Conservation (phyloP, 2,113 vertebrate species). For the Junco hyemalis region DNA sequence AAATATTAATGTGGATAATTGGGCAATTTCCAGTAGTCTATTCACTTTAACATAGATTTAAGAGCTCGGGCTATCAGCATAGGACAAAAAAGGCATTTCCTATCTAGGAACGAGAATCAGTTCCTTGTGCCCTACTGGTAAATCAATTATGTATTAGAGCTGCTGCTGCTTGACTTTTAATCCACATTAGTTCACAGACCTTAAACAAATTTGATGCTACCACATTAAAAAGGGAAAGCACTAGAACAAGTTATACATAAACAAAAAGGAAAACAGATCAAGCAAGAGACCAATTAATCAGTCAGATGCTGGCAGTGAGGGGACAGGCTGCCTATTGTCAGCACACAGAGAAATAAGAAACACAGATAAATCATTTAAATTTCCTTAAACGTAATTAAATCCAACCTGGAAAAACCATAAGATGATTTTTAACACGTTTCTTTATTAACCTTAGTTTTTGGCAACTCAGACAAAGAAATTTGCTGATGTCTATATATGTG, state of each 20-base stretch:
- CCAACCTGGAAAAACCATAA: background rate
- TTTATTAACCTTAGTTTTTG: background rate
- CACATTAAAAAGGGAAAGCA: conserved; percentile 20
- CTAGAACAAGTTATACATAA: background rate
- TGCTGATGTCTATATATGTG: background rate
- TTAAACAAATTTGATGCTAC: conserved; percentile 33
- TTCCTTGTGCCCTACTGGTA: background rate
- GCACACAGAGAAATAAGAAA: background rate
- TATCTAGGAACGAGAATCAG: background rate
- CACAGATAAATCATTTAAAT: background rate
- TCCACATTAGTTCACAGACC: conserved; percentile 36
- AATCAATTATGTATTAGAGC: conserved; percentile 49
- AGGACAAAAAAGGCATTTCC: conserved; percentile 4
- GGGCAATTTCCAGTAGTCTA: background rate
- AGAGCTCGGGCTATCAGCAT: background rate
- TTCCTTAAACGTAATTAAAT: background rate
- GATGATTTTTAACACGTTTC: background rate
- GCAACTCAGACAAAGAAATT: background rate
- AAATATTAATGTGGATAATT: background rate
- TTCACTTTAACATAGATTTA: background rate
- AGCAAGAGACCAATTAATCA: conserved; percentile 18
- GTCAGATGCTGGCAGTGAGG: background rate
- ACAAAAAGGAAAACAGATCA: background rate
- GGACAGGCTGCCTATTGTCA: background rate
- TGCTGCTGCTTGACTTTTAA: conserved; percentile 40